Percentiles rank a stretch among this genome's conserved stretches.
Conservation (phyloP, 2,797 vertebrate species). For the Enteromius afrohamiltoni region DNA sequence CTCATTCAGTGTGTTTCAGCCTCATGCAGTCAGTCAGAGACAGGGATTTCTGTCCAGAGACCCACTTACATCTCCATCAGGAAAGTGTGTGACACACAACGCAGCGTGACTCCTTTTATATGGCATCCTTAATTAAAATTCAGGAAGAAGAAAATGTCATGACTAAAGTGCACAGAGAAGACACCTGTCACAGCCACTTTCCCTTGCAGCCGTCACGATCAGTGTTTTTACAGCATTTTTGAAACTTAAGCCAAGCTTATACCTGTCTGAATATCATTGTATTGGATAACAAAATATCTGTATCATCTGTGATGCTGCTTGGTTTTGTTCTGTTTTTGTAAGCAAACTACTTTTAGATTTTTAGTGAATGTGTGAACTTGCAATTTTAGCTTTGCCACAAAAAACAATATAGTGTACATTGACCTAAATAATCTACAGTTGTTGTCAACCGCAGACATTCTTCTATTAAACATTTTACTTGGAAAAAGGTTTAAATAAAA, state of each 20-base stretch:
- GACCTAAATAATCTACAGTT: no score
- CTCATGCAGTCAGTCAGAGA: not conserved
- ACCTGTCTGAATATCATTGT: not conserved
- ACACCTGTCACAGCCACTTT: conserved; percentile 3
- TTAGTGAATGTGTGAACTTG: no score
- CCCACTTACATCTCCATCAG: not conserved
- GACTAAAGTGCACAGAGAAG: not conserved
- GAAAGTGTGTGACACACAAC: not conserved
- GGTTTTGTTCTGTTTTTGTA: not conserved
- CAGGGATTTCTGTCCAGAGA: conserved; percentile 4
- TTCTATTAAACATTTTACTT: no score
- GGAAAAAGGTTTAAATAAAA: no score
- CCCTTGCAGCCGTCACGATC: not conserved
- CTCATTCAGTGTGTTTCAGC: not conserved
- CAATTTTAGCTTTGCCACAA: no score
- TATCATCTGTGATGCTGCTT: not conserved
- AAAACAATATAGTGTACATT: no score
- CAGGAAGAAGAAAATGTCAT: conserved; percentile 26
- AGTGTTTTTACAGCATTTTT: not conserved
- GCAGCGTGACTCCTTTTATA: conserved; percentile 1
- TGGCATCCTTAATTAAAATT: conserved; percentile 10
- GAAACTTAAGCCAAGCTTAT: not conserved
- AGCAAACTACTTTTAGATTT: no score
- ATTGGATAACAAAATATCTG: not conserved
- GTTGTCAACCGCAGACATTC: no score